Evolutionary conservation across 1,140 invertebrate species (phyloP).

Genomic region (Whitmania pigra): DNA sequence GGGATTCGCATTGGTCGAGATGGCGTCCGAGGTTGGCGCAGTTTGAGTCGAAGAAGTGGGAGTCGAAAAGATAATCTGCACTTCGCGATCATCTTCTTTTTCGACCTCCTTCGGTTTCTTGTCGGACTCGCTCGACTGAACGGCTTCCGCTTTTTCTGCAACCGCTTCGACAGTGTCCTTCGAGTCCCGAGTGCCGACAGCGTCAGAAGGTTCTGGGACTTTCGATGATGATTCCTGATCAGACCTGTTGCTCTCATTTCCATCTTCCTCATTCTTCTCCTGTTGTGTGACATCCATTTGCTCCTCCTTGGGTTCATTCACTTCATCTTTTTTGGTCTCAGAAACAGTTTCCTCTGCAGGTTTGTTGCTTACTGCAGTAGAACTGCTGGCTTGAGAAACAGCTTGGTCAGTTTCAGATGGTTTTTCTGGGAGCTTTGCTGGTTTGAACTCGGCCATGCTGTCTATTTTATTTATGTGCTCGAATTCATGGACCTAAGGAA

Average conservation of each 20-base stretch:
- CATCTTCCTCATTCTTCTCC: slow-evolving; percentile 9
- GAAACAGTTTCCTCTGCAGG: background rate
- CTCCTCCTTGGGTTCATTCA: background rate
- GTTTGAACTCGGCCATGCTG: slow-evolving; percentile 64
- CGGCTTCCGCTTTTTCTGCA: background rate
- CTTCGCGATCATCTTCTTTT: slow-evolving; percentile 52
- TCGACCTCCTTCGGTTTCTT: too few relatives aligned
- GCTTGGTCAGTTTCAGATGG: background rate
- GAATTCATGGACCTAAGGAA: slow-evolving; percentile 67
- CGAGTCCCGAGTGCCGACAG: background rate
- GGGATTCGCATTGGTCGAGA: background rate
- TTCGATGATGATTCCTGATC: background rate
- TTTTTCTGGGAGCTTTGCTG: background rate
- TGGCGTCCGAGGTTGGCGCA: background rate
- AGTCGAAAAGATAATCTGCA: slow-evolving; percentile 43
- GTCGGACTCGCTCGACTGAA: too few relatives aligned
- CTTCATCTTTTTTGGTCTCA: background rate
- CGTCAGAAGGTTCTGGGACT: background rate
- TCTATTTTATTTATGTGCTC: slow-evolving; percentile 94
- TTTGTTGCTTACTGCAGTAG: background rate
- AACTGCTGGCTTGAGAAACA: background rate
- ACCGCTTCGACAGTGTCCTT: slow-evolving; percentile 7
- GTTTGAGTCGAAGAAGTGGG: background rate
- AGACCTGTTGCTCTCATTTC: background rate
- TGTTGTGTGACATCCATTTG: background rate